phyloP scores from a whole-genome alignment of 2,113 vertebrate species.

The Stomatorhinus ivindoensis region DNA sequence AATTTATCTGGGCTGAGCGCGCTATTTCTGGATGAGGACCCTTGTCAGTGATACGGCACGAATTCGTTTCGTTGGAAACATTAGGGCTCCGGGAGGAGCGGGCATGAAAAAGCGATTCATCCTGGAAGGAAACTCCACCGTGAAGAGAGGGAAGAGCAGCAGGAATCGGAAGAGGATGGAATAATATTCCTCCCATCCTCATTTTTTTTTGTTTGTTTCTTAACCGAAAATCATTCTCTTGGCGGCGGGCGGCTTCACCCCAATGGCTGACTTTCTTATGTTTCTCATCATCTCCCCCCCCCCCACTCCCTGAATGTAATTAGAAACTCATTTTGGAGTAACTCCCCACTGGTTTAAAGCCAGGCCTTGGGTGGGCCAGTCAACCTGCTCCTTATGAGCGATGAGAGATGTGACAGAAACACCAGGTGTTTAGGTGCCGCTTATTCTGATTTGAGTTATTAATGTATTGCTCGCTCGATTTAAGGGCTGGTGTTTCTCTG shows the following conservation, averaged over 20 bases:
- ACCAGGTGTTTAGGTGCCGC: neutral
- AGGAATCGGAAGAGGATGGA: neutral
- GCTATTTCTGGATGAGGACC: slow-evolving; percentile 23
- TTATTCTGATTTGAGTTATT: neutral
- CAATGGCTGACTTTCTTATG: neutral
- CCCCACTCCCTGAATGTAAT: neutral
- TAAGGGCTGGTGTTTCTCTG: neutral
- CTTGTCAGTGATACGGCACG: slow-evolving; percentile 19
- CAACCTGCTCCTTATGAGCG: neutral
- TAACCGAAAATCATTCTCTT: neutral
- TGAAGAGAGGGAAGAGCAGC: neutral
- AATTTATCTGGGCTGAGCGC: slow-evolving; percentile 18
- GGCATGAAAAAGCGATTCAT: slow-evolving; percentile 16
- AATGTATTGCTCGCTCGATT: neutral
- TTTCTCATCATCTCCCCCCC: neutral
- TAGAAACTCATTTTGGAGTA: neutral
- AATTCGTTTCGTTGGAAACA: slow-evolving; percentile 18
- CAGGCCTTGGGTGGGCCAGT: neutral
- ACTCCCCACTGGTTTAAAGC: neutral
- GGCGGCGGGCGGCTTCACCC: neutral
- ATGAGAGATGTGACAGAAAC: neutral
- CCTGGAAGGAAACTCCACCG: neutral
- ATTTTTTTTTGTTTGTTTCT: neutral
- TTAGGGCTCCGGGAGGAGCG: neutral
- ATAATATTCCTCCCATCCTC: neutral